Evolutionary conservation across 2,888 invertebrate genomes (phyloP).

Genomic region (Orthosia cruda): DNA sequence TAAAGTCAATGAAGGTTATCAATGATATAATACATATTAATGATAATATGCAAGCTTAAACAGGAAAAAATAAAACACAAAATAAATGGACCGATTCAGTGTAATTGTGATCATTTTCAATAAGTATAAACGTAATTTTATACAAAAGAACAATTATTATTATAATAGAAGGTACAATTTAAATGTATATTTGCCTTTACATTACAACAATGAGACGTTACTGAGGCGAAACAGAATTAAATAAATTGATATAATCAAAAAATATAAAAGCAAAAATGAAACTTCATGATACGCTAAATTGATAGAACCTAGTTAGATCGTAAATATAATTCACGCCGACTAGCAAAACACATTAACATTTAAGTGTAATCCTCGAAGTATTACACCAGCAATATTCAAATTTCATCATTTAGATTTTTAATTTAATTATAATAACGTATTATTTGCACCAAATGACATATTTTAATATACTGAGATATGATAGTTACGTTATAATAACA

Average conservation of each 20-base stretch:
- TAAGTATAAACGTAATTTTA: slow-evolving; percentile 74
- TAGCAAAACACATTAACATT: slow-evolving; percentile 75
- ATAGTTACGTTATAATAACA: slow-evolving; percentile 53
- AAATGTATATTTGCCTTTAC: slow-evolving; percentile 72
- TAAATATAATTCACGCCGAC: slow-evolving; percentile 72
- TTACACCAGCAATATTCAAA: slow-evolving; percentile 43
- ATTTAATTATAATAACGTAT: slow-evolving; percentile 44
- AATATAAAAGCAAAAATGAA: slow-evolving; percentile 61
- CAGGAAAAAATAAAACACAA: slow-evolving; percentile 84
- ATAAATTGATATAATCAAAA: slow-evolving; percentile 62
- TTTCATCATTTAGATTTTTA: slow-evolving; percentile 28
- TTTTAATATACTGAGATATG: slow-evolving; percentile 59
- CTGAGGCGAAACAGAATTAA: slow-evolving; percentile 72
- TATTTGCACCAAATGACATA: slow-evolving; percentile 54
- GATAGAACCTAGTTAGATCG: slow-evolving; percentile 59
- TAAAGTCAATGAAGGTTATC: slow-evolving; percentile 27
- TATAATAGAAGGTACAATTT: slow-evolving; percentile 63
- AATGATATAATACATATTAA: slow-evolving; percentile 12
- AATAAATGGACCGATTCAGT: slow-evolving; percentile 83
- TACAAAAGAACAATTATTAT: slow-evolving; percentile 74
- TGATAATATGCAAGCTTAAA: slow-evolving; percentile 55
- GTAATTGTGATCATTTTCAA: slow-evolving; percentile 82
- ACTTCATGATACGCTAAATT: slow-evolving; percentile 63
- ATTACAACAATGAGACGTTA: slow-evolving; percentile 73
- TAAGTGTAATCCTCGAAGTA: slow-evolving; percentile 65